These are phyloP conservation scores for Cotesia congregata DNA, from an alignment of 2,888 invertebrate genomes.

Conservation along the genomic window DNA sequence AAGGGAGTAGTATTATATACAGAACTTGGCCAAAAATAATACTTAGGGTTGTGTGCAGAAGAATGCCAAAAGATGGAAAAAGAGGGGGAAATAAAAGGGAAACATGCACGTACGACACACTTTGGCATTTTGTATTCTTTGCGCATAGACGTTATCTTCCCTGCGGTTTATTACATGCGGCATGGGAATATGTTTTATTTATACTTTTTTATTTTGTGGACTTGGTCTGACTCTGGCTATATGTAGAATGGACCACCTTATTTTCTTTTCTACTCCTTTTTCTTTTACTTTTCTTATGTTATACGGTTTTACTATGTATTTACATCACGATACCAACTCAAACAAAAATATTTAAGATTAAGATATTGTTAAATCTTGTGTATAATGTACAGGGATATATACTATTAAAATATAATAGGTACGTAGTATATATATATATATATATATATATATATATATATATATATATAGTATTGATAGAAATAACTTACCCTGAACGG, in stretches of 20 bases:
- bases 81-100: constrained; percentile 22
- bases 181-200: constrained; percentile 68
- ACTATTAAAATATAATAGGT: background rate
- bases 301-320: constrained; percentile 1
- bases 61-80: constrained; percentile 25
- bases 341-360: constrained; percentile 46
- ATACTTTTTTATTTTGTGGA: constrained; percentile 67
- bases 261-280: constrained; percentile 23
- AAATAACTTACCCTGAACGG: constrained; percentile 6
- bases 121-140: constrained; percentile 66
- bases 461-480: background rate
- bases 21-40: constrained; percentile 21
- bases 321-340: constrained; percentile 30
- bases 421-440: background rate
- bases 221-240: constrained; percentile 39
- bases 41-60: constrained; percentile 16
- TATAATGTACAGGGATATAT: constrained; percentile 18
- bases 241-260: constrained; percentile 27
- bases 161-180: constrained; percentile 50
- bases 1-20: constrained; percentile 11
- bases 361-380: constrained; percentile 36
- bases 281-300: constrained; percentile 7
- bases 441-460: too few relatives aligned
- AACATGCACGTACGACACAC: constrained; percentile 44
- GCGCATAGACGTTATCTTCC: constrained; percentile 59